A percentile compares a stretch with the other conserved stretches of the same genome.
phyloP scores from a whole-genome alignment of 1,140 invertebrate genomes.

The Penaeus japonicus region DNA sequence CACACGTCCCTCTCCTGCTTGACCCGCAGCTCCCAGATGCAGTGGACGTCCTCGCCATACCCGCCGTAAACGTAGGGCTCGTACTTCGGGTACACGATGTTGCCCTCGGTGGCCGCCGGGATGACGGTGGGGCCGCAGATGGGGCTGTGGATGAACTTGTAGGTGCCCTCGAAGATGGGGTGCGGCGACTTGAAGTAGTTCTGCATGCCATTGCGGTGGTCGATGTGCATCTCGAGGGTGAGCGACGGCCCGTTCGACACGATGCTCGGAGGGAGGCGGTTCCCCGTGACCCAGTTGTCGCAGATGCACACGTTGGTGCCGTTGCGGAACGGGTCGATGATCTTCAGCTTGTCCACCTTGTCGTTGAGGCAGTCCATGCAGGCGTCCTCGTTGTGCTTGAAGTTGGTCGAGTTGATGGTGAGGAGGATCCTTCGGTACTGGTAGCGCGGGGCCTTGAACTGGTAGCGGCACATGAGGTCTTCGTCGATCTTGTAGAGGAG shows the following conservation, averaged over 20 bases:
- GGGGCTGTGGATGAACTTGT: constrained; percentile 87
- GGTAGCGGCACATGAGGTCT: constrained; percentile 81
- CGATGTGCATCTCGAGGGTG: constrained; percentile 80
- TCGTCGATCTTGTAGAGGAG: constrained; percentile 81
- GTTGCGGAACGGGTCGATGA: constrained; percentile 57
- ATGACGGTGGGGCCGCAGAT: constrained; percentile 83
- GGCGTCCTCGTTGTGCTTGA: constrained; percentile 75
- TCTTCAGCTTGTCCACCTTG: constrained; percentile 79
- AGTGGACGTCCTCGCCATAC: constrained; percentile 79
- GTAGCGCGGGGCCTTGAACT: constrained; percentile 80
- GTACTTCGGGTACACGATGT: constrained; percentile 77
- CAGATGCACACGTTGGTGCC: constrained; percentile 59
- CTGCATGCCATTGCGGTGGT: constrained; percentile 79
- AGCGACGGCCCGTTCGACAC: constrained; percentile 80
- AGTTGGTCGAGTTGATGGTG: constrained; percentile 67
- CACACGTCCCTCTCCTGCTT: constrained; percentile 82
- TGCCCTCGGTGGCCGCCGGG: constrained; percentile 79
- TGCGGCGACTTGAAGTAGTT: constrained; percentile 86
- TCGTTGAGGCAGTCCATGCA: constrained; percentile 85
- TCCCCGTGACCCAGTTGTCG: constrained; percentile 42
- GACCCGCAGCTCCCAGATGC: constrained; percentile 84
- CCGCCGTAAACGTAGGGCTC: constrained; percentile 77
- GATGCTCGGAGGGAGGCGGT: constrained; percentile 63
- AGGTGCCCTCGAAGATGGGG: constrained; percentile 82
- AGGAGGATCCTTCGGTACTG: constrained; percentile 82